These are phyloP conservation scores for Florisuga fusca DNA, from an alignment of 2,797 vertebrate species.

Conservation along the genomic window DNA sequence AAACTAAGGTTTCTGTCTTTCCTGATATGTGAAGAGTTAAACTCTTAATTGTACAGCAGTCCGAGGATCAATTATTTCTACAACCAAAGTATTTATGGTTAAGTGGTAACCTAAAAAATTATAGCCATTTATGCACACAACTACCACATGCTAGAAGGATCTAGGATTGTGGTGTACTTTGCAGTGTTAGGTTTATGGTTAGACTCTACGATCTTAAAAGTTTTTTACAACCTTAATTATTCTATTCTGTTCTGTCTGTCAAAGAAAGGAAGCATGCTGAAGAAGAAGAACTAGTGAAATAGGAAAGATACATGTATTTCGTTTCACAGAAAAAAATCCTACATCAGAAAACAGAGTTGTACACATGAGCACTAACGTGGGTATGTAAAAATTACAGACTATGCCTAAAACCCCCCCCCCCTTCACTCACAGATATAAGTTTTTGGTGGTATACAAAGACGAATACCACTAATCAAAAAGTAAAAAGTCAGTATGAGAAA, in stretches of 20 bases:
- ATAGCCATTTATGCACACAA: neutral
- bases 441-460: neutral
- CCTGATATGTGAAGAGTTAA: neutral
- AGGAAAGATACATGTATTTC: neutral
- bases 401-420: neutral
- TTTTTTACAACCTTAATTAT: neutral
- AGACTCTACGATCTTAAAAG: neutral
- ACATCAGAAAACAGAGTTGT: neutral
- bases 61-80: neutral
- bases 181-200: neutral
- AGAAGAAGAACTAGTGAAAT: neutral
- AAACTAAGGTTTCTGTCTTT: neutral
- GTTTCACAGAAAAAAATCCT: neutral
- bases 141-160: neutral
- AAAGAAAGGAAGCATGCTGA: neutral
- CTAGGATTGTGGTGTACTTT: neutral
- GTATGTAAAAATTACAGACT: neutral
- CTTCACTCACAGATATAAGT: neutral
- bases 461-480: neutral
- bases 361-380: neutral
- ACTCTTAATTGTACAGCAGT: neutral
- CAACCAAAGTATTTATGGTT: neutral
- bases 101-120: neutral
- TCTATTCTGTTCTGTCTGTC: neutral
- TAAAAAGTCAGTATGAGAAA: neutral